Conservation (phyloP, 2,113 vertebrate species). For the Urocitellus parryii region DNA sequence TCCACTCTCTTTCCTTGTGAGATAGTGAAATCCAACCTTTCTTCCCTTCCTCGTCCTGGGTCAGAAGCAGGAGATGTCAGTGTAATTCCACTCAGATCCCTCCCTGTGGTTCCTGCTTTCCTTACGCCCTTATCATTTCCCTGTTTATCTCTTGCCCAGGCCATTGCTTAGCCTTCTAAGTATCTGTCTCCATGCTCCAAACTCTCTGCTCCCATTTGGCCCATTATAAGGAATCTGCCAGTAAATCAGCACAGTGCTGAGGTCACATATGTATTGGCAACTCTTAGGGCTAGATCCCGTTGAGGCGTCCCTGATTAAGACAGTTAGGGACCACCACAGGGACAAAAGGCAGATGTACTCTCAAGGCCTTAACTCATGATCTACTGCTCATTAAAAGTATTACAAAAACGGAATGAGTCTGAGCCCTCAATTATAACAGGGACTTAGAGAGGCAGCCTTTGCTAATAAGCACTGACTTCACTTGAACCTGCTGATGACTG, state of each 20-base stretch:
- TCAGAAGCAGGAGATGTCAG: not conserved
- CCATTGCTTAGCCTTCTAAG: not conserved
- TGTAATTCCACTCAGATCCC: not conserved
- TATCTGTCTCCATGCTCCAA: not conserved
- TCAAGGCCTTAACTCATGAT: not conserved
- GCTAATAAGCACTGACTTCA: not conserved
- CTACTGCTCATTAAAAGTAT: no score
- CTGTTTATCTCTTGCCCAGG: not conserved
- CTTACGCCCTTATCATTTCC: not conserved
- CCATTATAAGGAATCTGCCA: not conserved
- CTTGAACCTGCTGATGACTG: not conserved
- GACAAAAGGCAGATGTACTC: not conserved
- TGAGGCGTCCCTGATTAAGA: not conserved
- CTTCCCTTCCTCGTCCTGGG: not conserved
- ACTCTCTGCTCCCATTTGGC: not conserved
- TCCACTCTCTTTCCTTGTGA: not conserved
- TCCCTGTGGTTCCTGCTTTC: not conserved
- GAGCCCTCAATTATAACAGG: not conserved
- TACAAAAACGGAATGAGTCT: not conserved
- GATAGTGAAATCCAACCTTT: not conserved
- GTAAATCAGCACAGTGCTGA: not conserved
- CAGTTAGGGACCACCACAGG: not conserved
- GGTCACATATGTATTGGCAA: not conserved
- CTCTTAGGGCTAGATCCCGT: not conserved
- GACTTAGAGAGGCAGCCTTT: not conserved